These are phyloP conservation scores for Lottia gigantea DNA, from an alignment of 2,888 invertebrate species.

Conservation along the genomic window DNA sequence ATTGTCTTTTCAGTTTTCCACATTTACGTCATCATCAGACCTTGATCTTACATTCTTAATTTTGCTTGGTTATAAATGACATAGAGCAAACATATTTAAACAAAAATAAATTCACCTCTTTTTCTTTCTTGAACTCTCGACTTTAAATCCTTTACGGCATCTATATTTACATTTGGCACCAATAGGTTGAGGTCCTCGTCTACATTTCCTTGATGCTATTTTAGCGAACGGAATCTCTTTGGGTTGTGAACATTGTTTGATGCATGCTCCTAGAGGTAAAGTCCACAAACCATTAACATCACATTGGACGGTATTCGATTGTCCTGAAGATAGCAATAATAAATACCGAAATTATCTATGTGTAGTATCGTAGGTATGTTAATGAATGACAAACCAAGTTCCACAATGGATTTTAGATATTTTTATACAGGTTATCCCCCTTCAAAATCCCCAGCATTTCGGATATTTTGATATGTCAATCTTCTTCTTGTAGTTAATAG, in stretches of 20 bases:
- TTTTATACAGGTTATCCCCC: too few species aligned
- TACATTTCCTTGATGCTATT: conserved; percentile 42
- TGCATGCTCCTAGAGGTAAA: conserved; percentile 43
- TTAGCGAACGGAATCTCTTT: conserved; percentile 34
- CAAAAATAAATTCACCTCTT: conserved; percentile 27
- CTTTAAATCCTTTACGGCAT: conserved; percentile 53
- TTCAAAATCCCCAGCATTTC: too few species aligned
- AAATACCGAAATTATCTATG: too few species aligned
- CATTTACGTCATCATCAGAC: too few species aligned
- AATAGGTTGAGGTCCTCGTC: conserved; percentile 36
- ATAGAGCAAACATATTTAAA: neutral
- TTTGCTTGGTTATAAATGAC: too few species aligned
- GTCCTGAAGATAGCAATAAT: conserved; percentile 35
- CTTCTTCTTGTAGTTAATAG: too few species aligned
- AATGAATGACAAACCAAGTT: conserved; percentile 12
- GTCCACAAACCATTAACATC: conserved; percentile 55
- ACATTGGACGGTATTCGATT: conserved; percentile 46
- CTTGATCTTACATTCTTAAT: too few species aligned
- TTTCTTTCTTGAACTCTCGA: conserved; percentile 34
- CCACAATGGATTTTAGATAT: neutral
- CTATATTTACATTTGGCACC: conserved; percentile 50
- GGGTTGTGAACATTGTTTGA: conserved; percentile 44
- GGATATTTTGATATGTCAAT: too few species aligned
- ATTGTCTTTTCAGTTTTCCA: too few species aligned
- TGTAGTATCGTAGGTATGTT: too few species aligned